Percentiles rank a stretch among this genome's conserved stretches.
Evolutionary conservation across 2,797 vertebrate genomes (phyloP).

Genomic region (Xenops minutus): DNA sequence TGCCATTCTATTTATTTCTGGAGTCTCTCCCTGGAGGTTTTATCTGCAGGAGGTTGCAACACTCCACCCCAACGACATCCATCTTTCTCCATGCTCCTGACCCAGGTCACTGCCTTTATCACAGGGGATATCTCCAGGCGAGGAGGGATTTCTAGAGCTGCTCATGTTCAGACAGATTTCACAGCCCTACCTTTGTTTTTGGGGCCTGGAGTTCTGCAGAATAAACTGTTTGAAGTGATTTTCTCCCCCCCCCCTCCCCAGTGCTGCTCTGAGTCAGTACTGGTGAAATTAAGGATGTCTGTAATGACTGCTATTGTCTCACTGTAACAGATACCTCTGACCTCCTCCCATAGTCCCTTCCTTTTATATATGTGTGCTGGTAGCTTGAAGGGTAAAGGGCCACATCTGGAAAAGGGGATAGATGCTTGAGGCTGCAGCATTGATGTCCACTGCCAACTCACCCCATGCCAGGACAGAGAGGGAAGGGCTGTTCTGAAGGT

Average conservation of each 20-base stretch:
- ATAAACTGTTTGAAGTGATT: background rate
- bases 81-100: constrained; percentile 41
- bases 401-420: background rate
- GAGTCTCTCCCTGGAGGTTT: constrained; percentile 42
- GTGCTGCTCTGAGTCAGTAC: no score
- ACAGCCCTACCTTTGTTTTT: constrained; percentile 5
- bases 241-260: no score
- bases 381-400: background rate
- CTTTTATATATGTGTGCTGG: background rate
- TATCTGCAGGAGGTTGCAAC: constrained; percentile 53
- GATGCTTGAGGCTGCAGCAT: background rate
- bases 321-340: background rate
- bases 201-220: background rate
- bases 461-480: background rate
- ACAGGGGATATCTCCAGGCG: background rate
- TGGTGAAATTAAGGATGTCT: background rate
- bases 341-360: background rate
- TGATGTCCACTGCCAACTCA: background rate
- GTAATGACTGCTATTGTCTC: background rate
- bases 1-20: constrained; percentile 49
- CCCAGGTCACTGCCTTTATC: constrained; percentile 59
- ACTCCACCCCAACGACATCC: background rate
- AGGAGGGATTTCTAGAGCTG: constrained; percentile 11
- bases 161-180: background rate
- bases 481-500: background rate